Percentiles rank a stretch among this genome's conserved stretches.
These are phyloP conservation scores for Pammene aurita DNA, from an alignment of 2,888 invertebrate genomes.

Conservation along the genomic window DNA sequence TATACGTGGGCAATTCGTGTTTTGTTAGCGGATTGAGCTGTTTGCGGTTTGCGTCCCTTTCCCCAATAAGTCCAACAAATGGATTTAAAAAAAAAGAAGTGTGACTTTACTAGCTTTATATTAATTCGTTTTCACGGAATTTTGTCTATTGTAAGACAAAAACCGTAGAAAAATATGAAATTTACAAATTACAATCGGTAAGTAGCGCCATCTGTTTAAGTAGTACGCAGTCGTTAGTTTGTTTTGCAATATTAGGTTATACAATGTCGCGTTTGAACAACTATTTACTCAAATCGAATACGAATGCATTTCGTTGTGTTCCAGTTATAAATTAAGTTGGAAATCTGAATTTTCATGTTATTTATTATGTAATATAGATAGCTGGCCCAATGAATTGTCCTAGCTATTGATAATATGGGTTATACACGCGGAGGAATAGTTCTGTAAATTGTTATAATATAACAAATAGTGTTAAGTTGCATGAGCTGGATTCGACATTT, in stretches of 20 bases:
- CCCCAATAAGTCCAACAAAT: too few species aligned
- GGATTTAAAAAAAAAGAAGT: too few species aligned
- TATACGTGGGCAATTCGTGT: neutral
- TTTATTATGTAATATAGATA: conserved; percentile 41
- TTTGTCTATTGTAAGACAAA: neutral
- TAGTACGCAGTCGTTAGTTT: conserved; percentile 9
- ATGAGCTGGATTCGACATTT: conserved; percentile 7
- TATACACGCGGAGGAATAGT: neutral
- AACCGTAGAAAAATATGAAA: neutral
- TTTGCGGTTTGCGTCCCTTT: too few species aligned
- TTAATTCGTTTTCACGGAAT: neutral
- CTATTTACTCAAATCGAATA: conserved; percentile 36
- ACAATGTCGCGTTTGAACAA: conserved; percentile 21
- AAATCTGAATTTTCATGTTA: conserved; percentile 41
- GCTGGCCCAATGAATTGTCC: conserved; percentile 27
- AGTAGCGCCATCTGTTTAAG: conserved; percentile 14
- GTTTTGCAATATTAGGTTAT: conserved; percentile 35
- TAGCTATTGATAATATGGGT: conserved; percentile 19
- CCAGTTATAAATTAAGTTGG: conserved; percentile 54
- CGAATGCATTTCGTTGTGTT: conserved; percentile 54
- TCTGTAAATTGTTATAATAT: neutral
- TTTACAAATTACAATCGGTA: neutral
- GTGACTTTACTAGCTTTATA: neutral
- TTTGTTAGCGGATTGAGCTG: too few species aligned
- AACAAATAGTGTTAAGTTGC: neutral